Evolutionary conservation across 2,113 vertebrate genomes (phyloP), one percentile per base, ranked within the genome.

Genomic region (Scomber japonicus): DNA sequence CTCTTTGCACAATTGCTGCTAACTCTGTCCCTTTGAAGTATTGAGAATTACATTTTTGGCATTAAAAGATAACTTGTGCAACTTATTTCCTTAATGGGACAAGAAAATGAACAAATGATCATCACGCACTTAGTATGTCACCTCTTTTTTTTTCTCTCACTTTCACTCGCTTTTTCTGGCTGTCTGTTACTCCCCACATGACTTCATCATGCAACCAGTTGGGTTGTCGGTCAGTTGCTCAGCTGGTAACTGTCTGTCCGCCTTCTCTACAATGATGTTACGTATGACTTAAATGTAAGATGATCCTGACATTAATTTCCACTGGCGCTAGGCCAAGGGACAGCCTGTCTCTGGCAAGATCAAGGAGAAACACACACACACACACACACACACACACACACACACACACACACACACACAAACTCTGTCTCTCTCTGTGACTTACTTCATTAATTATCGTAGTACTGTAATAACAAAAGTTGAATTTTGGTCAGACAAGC

Each of bases 281-380:
- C 71, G 31, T 88, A 84, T 80, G 89, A 89, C 85, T 88, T 78
- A 59, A 90, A 89, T 72, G 90, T 89, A 87, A 93, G 75, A 78
- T 6, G 85, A 93, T 90, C 74, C 88, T 81, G 74, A 92, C 80
- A 62, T 91, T 83, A 82, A 90, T 84, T 83, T 88, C 82, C 78
- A 74, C 76, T 88, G 90, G 81, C 89, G 50, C 24, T 8, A 11
- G 24, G 75, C 88, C 91, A 90, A 67, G 66, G 81, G 84, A 89
- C 91, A 83, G 75, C 21, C 84, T 85, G 89, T 92, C 92, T 91
- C 83, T 84, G 61, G 54, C 55, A 54, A 76, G 72, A 86, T 85
- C 77, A 84, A 64, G 62, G 70, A 82, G 48, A 68, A 40, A 17
- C 49, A 21, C 44, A 10, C 72, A 50, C 19, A 69, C 13, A 66